Base-by-base conservation (phyloP, 2,113 vertebrate genomes). In the Odontesthes bonariensis region DNA sequence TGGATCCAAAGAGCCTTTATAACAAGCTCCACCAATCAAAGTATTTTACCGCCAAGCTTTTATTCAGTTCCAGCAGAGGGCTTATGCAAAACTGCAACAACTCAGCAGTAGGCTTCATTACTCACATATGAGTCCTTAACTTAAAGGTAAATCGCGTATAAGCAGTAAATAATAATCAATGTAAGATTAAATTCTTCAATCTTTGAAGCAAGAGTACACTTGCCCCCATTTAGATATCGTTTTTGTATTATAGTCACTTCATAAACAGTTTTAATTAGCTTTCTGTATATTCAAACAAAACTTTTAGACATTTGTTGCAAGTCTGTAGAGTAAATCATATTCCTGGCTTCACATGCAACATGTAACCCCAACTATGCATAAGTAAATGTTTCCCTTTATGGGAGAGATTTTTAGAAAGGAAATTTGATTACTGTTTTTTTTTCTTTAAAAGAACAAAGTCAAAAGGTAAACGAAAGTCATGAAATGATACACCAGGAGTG, bases 1-100 rank as follows among this genome's bases (percentile, higher is more conserved):
- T 56, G 62, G 23, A 56, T 60, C 72, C 75, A 72, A 73, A 54
- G 57, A 80, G 27, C 46, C 65, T 68, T 33, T 61, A 35, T n/a
- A 52, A 70, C 54, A 60, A 76, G 62, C 62, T 23, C 20, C 49
- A 52, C 73, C 32, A 60, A 52, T 80, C 59, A 42, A 79, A 57
- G 32, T 73, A 53, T 84, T 79, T 76, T 55, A 62, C 35, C 22
- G 62, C 42, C 49, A 58, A 74, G 32, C 32, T 23, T 71, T 62
- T 59, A 17, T 63, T 65, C 51, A 73, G 49, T 57, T 77, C 20
- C 32, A 52, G 6, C 0, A 22, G 22, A 52, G 31, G n/a, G 53
- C 53, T 27, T 72, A 40, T 27, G 23, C 47, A 62, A 32, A 73
- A 57, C 33, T 38, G 35, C 63, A 6, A 31, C 27, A 13, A 31